Evolutionary conservation across 2,888 invertebrate species (phyloP).

Genomic region (Margaritifera margaritifera): DNA sequence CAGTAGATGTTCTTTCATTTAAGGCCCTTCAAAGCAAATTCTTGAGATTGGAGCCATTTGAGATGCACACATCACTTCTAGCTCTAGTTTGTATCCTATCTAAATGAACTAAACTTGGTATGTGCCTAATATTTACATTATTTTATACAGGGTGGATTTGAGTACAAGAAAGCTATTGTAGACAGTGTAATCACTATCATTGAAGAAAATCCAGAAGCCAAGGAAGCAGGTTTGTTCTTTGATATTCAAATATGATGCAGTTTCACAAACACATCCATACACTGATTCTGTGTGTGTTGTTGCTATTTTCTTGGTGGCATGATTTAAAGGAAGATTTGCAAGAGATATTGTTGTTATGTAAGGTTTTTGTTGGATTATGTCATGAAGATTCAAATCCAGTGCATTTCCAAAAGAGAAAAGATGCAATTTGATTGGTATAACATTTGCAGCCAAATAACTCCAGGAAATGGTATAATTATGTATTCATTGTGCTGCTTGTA

Average conservation of each 20-base stretch:
- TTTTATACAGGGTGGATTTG: conserved; percentile 82
- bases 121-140: neutral
- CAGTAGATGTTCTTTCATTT: no score
- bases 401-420: no score
- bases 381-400: no score
- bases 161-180: conserved; percentile 98
- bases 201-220: conserved; percentile 97
- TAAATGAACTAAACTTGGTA: neutral
- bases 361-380: no score
- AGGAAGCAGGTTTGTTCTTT: conserved; percentile 82
- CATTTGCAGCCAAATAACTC: no score
- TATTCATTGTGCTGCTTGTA: no score
- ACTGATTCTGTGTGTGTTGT: no score
- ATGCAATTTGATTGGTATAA: no score
- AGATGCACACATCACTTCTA: neutral
- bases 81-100: neutral
- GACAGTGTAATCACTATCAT: conserved; percentile 98
- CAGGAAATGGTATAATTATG: no score
- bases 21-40: neutral
- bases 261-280: neutral
- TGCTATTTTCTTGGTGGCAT: no score
- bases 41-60: neutral
- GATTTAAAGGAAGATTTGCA: no score
- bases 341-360: no score
- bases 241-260: neutral